These are phyloP conservation scores for Coccyzus lansbergi DNA, from an alignment of 2,797 vertebrate species.

Conservation along the genomic window DNA sequence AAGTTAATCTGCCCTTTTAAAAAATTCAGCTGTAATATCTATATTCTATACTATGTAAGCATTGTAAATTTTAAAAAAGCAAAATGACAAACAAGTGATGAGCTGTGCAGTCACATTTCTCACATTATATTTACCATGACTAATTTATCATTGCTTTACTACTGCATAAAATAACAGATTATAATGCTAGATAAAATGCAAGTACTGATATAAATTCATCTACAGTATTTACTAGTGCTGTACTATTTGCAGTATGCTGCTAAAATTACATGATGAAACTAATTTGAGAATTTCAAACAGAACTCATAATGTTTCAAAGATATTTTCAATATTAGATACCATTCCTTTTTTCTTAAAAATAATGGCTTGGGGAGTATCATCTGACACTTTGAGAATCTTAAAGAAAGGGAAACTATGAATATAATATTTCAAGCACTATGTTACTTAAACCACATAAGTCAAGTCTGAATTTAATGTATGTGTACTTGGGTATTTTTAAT, in stretches of 20 bases:
- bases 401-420: conserved; percentile 61
- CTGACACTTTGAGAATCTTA: conserved; percentile 59
- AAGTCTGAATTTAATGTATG: conserved; percentile 56
- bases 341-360: conserved; percentile 49
- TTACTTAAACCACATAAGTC: conserved; percentile 47
- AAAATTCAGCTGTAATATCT: conserved; percentile 18
- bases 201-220: not conserved
- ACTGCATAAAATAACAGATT: conserved; percentile 1
- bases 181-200: conserved; percentile 20
- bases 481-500: not conserved
- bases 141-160: conserved; percentile 54
- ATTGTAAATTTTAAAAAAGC: conserved; percentile 27
- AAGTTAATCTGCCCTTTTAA: conserved; percentile 55
- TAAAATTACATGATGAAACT: conserved; percentile 44
- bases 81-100: conserved; percentile 36
- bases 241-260: conserved; percentile 28
- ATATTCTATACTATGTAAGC: not conserved
- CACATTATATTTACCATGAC: not conserved
- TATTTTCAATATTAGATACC: conserved; percentile 35
- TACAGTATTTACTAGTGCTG: not conserved
- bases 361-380: conserved; percentile 32
- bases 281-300: conserved; percentile 48
- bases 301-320: conserved; percentile 26
- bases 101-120: conserved; percentile 42
- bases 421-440: conserved; percentile 53